Percentiles rank a stretch among this genome's conserved stretches.
Evolutionary conservation across 2,113 vertebrate species (phyloP).

Genomic region (Glaucidium brasilianum): DNA sequence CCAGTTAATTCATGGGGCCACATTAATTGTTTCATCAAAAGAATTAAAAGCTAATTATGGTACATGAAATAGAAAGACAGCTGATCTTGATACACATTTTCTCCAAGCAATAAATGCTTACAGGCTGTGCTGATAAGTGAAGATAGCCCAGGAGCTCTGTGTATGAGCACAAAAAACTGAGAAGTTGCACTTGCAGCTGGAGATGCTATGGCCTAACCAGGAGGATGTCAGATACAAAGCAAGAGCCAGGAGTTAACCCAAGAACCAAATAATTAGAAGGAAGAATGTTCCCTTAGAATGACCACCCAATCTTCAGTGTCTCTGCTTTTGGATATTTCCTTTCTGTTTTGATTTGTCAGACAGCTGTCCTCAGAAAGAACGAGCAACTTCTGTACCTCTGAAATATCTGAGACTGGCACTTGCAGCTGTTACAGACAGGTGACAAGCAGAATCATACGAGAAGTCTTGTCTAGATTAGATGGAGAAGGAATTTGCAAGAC

Average conservation of each 20-base stretch:
- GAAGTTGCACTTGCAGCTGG: neutral
- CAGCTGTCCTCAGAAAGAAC: slow-evolving; percentile 43
- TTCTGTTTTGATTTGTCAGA: neutral
- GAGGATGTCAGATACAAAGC: neutral
- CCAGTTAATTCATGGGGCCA: neutral
- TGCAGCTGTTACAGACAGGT: slow-evolving; percentile 57
- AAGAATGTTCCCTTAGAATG: neutral
- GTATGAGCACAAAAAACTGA: neutral
- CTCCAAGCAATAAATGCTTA: neutral
- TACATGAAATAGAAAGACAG: neutral
- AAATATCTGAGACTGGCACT: neutral
- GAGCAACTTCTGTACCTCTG: neutral
- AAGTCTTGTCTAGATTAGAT: neutral
- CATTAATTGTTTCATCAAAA: neutral
- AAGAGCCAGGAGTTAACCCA: neutral
- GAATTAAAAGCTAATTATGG: neutral
- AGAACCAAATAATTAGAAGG: neutral
- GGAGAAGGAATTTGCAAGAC: neutral
- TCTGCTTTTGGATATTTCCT: neutral
- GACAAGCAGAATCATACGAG: neutral
- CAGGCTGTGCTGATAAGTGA: neutral
- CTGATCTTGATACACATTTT: neutral
- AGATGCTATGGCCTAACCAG: neutral
- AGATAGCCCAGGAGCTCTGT: neutral
- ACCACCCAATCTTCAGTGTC: neutral